Evolutionary conservation across 2,113 vertebrate genomes (phyloP).

Genomic region (Physeter macrocephalus): DNA sequence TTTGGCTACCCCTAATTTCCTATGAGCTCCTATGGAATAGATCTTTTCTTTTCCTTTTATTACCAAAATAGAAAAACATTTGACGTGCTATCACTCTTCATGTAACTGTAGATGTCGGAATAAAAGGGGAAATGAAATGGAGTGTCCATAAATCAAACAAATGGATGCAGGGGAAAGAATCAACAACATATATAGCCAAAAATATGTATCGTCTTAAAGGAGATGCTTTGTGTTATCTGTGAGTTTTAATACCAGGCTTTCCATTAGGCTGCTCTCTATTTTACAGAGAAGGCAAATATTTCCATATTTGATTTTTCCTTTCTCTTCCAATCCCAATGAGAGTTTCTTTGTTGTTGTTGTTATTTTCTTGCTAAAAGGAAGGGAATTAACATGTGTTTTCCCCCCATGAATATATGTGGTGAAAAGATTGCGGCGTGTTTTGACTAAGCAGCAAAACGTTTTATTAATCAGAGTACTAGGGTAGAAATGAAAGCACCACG

Average conservation of each 20-base stretch:
- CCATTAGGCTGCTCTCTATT: background rate
- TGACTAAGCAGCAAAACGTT: conserved; percentile 35
- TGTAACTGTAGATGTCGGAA: conserved; percentile 56
- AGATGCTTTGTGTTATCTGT: background rate
- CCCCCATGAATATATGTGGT: background rate
- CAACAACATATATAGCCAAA: background rate
- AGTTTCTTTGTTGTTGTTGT: conserved; percentile 5
- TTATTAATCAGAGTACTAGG: conserved; percentile 39
- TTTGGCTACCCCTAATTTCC: conserved; percentile 36
- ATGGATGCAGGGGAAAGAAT: conserved; percentile 45
- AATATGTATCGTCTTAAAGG: background rate
- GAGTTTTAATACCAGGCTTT: background rate
- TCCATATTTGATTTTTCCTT: conserved; percentile 6
- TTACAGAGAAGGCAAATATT: background rate
- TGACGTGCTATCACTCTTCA: conserved; percentile 64
- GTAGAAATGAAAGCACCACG: background rate
- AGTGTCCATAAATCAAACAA: conserved; percentile 70
- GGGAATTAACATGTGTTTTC: background rate
- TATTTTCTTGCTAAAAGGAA: conserved; percentile 47
- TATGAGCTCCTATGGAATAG: conserved; percentile 41
- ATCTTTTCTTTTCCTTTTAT: conserved; percentile 44
- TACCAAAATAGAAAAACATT: conserved; percentile 64
- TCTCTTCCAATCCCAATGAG: background rate
- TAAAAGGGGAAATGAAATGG: conserved; percentile 67
- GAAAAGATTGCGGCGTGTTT: background rate